A percentile compares a stretch with the other conserved stretches of the same genome.
These are phyloP conservation scores for Tinea trinotella DNA, from an alignment of 2,888 invertebrate species.

Conservation along the genomic window DNA sequence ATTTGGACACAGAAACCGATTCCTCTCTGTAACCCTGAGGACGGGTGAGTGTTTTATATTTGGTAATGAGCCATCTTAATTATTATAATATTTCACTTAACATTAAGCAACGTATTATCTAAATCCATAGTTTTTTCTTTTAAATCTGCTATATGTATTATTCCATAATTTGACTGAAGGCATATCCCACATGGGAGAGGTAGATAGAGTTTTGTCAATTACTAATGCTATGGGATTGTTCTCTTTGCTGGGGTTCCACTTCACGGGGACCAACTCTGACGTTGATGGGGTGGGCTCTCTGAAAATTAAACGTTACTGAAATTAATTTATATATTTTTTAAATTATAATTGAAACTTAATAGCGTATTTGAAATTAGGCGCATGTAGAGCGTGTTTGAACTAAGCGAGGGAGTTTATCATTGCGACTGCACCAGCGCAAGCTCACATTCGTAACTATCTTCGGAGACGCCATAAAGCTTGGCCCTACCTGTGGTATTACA, in stretches of 20 bases:
- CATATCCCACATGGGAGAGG: conserved; percentile 48
- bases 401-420: too few relatives aligned
- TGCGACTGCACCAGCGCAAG: too few relatives aligned
- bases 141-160: conserved; percentile 48
- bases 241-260: conserved; percentile 48
- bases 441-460: too few relatives aligned
- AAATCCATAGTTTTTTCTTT: conserved; percentile 33
- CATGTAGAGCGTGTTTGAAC: background rate
- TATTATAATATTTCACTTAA: too few relatives aligned
- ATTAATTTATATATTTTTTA: background rate
- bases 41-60: too few relatives aligned
- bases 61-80: too few relatives aligned
- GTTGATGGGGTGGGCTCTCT: conserved; percentile 56
- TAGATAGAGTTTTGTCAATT: conserved; percentile 41
- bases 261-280: conserved; percentile 38
- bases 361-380: too few relatives aligned
- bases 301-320: conserved; percentile 26
- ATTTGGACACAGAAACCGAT: too few relatives aligned
- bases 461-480: too few relatives aligned
- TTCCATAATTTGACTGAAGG: conserved; percentile 47
- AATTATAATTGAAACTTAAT: background rate
- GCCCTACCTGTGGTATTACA: too few relatives aligned
- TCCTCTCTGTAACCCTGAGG: too few relatives aligned
- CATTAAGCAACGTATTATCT: too few relatives aligned
- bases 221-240: conserved; percentile 48